Conservation (phyloP, 2,888 invertebrate genomes). For the Drosophila limbata region DNA sequence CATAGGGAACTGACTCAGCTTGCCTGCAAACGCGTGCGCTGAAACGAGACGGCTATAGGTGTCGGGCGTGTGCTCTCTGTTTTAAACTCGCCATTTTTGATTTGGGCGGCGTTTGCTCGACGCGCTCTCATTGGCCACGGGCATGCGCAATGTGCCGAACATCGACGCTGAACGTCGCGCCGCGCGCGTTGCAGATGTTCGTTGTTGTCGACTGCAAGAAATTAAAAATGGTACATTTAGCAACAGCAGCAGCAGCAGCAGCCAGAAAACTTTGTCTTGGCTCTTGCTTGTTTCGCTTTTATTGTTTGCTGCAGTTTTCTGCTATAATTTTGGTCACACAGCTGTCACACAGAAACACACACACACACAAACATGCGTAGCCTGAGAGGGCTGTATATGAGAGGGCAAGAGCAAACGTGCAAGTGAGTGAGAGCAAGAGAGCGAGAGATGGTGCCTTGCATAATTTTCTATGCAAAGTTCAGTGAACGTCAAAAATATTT, state of each 20-base stretch:
- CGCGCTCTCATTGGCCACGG: conserved; percentile 80
- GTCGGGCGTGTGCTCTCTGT: conserved; percentile 54
- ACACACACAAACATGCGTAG: conserved; percentile 48
- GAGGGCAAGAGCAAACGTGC: conserved; percentile 8
- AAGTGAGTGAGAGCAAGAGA: conserved; percentile 27
- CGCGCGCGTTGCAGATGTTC: conserved; percentile 70
- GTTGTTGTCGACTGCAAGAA: conserved; percentile 73
- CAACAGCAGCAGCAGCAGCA: conserved; percentile 10
- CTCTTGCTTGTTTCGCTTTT: conserved; percentile 65
- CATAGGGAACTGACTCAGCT: background rate
- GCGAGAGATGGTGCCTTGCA: conserved; percentile 64
- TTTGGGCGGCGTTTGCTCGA: conserved; percentile 82
- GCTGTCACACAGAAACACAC: conserved; percentile 73
- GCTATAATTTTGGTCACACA: conserved; percentile 82
- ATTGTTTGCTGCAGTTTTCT: conserved; percentile 72
- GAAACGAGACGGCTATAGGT: conserved; percentile 45
- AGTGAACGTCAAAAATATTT: conserved; percentile 83
- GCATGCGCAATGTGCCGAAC: conserved; percentile 75
- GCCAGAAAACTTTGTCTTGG: conserved; percentile 68
- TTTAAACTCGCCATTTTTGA: conserved; percentile 84
- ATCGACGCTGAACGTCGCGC: conserved; percentile 28
- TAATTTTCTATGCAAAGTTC: conserved; percentile 82
- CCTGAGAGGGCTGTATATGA: conserved; percentile 11
- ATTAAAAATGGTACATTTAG: conserved; percentile 80
- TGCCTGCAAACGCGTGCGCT: conserved; percentile 20